Base-by-base conservation (phyloP, 2,888 invertebrate genomes). In the Sympetrum striolatum region DNA sequence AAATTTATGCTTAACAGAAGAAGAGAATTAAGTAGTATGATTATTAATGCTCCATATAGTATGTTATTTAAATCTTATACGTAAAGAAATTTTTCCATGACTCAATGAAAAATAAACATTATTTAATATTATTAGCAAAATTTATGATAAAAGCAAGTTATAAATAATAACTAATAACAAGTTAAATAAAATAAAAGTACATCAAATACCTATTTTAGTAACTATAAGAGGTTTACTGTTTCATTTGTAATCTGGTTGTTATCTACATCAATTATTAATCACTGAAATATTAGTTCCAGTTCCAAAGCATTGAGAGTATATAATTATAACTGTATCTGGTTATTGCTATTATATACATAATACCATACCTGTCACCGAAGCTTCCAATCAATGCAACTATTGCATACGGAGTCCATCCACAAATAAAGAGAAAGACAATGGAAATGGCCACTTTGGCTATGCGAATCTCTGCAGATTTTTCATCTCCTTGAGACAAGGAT, bases 381-480 rank as follows among this genome's bases (percentile, higher is more conserved):
- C 96, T 95, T 0, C 96, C 96, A 79, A 96, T 95, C 93, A 96
- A 94, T 0, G 97, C 93, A 64, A 97, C 96, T 44, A 96, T 94
- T 0, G 96, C 96, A 92, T 97, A 97, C 0, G 97, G 97, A 5
- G 96, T 96, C 97, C 97, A 97, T n/a, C 96, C 95, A 90, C 96
- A 94, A 15, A 97, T 94, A 93, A 96, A 96, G 3, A 96, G 94
- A 94, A 96, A 96, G 93, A 96, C 96, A 91, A 96, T 96, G 0
- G 96, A 96, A 92, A 97, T 96, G 0, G 96, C 96, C 2, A 97
- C 96, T 94, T 96, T 96, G 15, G 96, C 96, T 92, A 96, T 96
- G 80, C 96, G 94, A 91, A 96, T 95, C 93, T 96, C 96, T 0
- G 96, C 96, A 91, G 96, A 96, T 92, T 96, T 95, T 91, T 95